These are phyloP conservation scores for Elgonia sp. DNA, from an alignment of 2,888 invertebrate genomes.

Conservation along the genomic window DNA sequence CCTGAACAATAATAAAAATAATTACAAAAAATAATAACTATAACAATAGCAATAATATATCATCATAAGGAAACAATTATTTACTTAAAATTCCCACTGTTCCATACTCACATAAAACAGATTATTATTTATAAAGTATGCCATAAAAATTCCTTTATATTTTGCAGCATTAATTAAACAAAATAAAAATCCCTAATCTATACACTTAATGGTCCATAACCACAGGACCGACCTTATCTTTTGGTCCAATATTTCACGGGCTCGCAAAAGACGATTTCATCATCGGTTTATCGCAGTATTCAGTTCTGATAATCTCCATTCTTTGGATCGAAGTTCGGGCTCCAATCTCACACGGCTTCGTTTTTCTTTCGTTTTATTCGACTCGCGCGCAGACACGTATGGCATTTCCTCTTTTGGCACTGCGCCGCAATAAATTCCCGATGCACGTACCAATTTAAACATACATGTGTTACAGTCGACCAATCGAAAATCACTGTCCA, in stretches of 20 bases:
- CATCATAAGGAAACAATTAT: no score
- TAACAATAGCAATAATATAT: no score
- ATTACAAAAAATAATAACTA: no score
- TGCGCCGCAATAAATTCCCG: conserved; percentile 79
- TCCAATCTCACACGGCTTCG: conserved; percentile 49
- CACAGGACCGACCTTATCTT: not conserved
- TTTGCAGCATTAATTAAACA: conserved; percentile 20
- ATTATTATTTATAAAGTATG: no score
- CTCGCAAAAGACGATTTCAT: conserved; percentile 33
- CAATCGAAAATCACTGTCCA: conserved; percentile 65
- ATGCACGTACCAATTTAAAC: conserved; percentile 73
- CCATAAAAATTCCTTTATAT: no score
- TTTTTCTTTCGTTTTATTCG: conserved; percentile 59
- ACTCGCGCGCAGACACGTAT: conserved; percentile 63
- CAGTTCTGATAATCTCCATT: conserved; percentile 64
- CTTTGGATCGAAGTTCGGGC: conserved; percentile 31
- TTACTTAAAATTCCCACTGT: no score
- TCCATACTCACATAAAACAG: no score
- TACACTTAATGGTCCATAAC: conserved; percentile 32
- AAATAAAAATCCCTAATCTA: conserved; percentile 20
- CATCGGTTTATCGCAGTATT: conserved; percentile 50
- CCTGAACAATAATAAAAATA: no score
- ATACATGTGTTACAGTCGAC: conserved; percentile 65
- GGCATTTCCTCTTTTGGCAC: conserved; percentile 76
- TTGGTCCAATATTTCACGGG: conserved; percentile 8